phyloP scores from a whole-genome alignment of 2,797 vertebrate genomes.

The Coluber constrictor region DNA sequence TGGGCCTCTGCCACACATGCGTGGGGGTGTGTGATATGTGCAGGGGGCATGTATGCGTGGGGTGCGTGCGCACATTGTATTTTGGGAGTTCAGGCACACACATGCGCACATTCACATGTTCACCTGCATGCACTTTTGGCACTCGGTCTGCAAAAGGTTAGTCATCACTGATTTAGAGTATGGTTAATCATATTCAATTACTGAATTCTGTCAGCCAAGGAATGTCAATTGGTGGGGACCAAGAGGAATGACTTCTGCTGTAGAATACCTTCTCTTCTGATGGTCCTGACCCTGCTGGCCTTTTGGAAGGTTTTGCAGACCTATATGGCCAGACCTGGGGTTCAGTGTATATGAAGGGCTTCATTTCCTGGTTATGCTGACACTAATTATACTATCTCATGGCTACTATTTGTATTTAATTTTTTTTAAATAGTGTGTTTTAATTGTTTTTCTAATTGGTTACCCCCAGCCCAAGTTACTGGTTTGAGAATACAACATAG shows the following conservation, averaged over 20 bases:
- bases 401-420: neutral
- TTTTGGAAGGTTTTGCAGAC: neutral
- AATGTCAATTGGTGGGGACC: neutral
- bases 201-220: neutral
- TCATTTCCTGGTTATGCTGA: neutral
- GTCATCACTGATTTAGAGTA: neutral
- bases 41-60: too few relatives aligned
- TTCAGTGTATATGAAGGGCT: neutral
- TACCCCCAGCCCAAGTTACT: neutral
- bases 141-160: too few relatives aligned
- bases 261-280: neutral
- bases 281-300: neutral
- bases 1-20: too few relatives aligned
- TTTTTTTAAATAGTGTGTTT: neutral
- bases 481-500: neutral
- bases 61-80: too few relatives aligned
- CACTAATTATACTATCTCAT: neutral
- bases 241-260: neutral
- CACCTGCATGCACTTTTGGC: too few relatives aligned
- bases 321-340: neutral
- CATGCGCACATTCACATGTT: too few relatives aligned
- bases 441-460: neutral
- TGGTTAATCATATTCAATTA: neutral
- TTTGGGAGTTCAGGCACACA: too few relatives aligned
- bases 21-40: too few relatives aligned